Evolutionary conservation across 2,113 vertebrate genomes (phyloP).

Genomic region (cat (Felis catus)): F.catus_Fca126_mat1.0 CM031412.1:234126501-234127000

Average conservation of each 20-base stretch:
- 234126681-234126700: neutral
- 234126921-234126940: neutral
- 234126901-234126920: neutral
- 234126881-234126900: neutral
- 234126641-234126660: neutral
- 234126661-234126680: neutral
- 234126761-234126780: too few relatives aligned
- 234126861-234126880: neutral
- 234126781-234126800: neutral
- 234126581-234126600: neutral
- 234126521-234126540: neutral
- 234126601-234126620: neutral
- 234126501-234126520: neutral
- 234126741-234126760: too few relatives aligned
- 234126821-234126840: neutral
- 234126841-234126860: neutral
- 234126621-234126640: neutral
- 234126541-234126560: neutral
- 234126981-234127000: neutral
- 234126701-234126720: neutral
- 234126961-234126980: neutral
- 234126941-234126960: neutral
- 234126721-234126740: too few relatives aligned
- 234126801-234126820: neutral
- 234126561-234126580: conserved; percentile 9